Evolutionary conservation across 1,140 invertebrate species (phyloP).

Genomic region (Cyclargus thomasi): DNA sequence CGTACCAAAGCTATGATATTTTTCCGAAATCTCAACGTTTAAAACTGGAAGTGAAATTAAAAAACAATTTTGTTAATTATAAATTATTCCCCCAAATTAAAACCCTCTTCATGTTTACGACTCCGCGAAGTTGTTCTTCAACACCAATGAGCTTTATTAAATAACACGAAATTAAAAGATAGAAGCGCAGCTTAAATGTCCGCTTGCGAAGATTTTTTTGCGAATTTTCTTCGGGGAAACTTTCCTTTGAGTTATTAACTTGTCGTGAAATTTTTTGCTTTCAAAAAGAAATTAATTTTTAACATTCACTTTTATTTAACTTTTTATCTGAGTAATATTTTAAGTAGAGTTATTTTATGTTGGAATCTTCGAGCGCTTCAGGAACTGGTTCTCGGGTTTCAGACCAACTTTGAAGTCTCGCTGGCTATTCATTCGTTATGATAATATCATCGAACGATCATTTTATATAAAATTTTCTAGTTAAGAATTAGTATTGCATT

Average conservation of each 20-base stretch:
- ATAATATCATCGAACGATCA: background rate
- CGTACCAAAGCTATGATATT: no score
- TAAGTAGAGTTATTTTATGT: conserved; percentile 2
- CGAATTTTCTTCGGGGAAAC: conserved; percentile 20
- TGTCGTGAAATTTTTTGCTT: conserved; percentile 20
- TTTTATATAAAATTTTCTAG: no score
- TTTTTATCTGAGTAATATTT: conserved; percentile 16
- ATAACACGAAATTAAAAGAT: conserved; percentile 24
- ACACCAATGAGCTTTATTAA: conserved; percentile 12
- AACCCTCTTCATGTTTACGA: background rate
- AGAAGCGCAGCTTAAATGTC: conserved; percentile 21
- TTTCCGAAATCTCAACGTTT: background rate
- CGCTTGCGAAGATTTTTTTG: conserved; percentile 20
- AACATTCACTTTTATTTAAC: conserved; percentile 15
- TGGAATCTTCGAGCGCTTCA: background rate
- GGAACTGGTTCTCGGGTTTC: background rate
- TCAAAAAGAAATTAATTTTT: conserved; percentile 12
- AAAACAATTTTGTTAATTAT: conserved; percentile 1
- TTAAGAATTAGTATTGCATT: no score
- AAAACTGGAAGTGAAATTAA: background rate
- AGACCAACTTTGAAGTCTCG: background rate
- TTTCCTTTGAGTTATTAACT: conserved; percentile 21
- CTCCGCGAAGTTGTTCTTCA: background rate
- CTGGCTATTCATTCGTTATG: background rate
- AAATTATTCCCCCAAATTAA: background rate